Evolutionary conservation across 2,113 vertebrate genomes (phyloP).

Genomic region (Numida meleagris): DNA sequence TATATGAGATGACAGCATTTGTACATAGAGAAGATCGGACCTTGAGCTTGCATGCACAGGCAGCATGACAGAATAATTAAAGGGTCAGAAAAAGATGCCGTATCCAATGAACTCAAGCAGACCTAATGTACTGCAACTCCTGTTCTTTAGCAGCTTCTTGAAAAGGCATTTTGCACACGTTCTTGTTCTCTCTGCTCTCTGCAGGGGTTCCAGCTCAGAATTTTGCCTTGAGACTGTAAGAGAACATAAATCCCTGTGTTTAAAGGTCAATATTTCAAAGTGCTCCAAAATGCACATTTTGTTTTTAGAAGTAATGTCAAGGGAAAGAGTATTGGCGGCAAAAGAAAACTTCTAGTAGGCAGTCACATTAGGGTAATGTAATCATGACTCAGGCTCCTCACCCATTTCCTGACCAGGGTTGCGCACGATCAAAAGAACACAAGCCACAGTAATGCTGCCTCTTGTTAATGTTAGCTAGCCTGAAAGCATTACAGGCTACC

Average conservation of each 20-base stretch:
- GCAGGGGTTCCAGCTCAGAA: conserved; percentile 23
- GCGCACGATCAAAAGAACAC: conserved; percentile 60
- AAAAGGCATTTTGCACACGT: conserved; percentile 1
- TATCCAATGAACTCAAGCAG: conserved; percentile 2
- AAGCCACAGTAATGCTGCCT: conserved; percentile 17
- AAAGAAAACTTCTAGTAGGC: conserved; percentile 43
- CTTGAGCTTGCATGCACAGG: neutral
- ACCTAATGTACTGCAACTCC: conserved; percentile 19
- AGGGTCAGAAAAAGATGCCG: neutral
- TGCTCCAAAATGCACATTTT: conserved; percentile 40
- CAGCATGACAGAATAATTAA: neutral
- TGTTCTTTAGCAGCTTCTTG: neutral
- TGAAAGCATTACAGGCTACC: conserved; percentile 40
- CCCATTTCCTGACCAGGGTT: conserved; percentile 59
- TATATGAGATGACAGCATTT: neutral
- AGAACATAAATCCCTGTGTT: conserved; percentile 44
- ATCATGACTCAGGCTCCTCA: conserved; percentile 66
- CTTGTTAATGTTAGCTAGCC: conserved; percentile 34
- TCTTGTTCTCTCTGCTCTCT: neutral
- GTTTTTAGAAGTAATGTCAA: conserved; percentile 45
- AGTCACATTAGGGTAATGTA: conserved; percentile 50
- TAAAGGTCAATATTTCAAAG: conserved; percentile 61
- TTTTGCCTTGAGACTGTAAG: neutral
- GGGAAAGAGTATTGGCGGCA: neutral
- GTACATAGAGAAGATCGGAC: neutral